phyloP scores from a whole-genome alignment of 2,797 vertebrate species.

The Tenualosa ilisha region DNA sequence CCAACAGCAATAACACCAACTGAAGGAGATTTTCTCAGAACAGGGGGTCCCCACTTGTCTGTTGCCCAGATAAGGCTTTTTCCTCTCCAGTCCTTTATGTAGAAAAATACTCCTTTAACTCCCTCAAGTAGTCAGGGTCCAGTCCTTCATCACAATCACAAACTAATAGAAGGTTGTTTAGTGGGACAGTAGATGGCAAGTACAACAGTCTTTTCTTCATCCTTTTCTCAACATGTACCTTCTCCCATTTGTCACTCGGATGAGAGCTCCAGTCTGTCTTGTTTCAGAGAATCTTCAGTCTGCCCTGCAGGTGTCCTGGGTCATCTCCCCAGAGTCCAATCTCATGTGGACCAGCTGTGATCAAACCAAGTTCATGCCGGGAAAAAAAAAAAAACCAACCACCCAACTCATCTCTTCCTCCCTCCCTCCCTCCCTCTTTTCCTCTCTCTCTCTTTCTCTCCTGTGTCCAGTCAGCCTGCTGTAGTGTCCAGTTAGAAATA shows the following conservation, averaged over 20 bases:
- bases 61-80: background rate
- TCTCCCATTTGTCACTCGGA: background rate
- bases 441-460: background rate
- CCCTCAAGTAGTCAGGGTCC: background rate
- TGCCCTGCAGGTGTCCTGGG: background rate
- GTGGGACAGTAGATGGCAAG: background rate
- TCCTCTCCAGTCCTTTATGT: background rate
- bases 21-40: background rate
- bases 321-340: slow-evolving; percentile 25
- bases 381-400: background rate
- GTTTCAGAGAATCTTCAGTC: background rate
- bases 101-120: background rate
- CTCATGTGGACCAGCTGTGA: background rate
- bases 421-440: background rate
- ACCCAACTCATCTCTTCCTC: background rate
- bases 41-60: background rate
- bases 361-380: background rate
- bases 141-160: background rate
- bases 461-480: background rate
- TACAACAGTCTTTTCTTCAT: background rate
- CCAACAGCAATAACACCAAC: background rate
- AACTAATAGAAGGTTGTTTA: background rate
- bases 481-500: slow-evolving; percentile 19
- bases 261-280: slow-evolving; percentile 21
- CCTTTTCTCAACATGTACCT: background rate